These are phyloP conservation scores for Aldabrachelys gigantea DNA, from an alignment of 2,113 vertebrate genomes.

Conservation along the genomic window DNA sequence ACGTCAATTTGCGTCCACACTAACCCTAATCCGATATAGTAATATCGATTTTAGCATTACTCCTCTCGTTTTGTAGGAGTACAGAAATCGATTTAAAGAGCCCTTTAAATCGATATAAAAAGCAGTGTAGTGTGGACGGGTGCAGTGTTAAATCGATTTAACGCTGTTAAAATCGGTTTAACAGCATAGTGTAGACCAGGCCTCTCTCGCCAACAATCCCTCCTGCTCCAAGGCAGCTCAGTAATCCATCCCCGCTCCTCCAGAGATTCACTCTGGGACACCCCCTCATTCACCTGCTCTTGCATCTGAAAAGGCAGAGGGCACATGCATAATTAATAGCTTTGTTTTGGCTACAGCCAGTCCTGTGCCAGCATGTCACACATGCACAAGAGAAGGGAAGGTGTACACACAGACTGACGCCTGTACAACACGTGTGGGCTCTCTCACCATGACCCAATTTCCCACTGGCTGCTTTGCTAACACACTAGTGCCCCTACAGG, in stretches of 20 bases:
- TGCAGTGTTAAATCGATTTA: too few species aligned
- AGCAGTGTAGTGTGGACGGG: too few species aligned
- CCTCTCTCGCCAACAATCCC: fast-evolving
- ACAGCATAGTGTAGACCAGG: too few species aligned
- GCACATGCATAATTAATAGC: fast-evolving
- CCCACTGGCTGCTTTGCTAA: background rate
- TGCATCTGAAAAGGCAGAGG: background rate
- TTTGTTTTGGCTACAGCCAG: fast-evolving
- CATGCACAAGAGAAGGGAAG: fast-evolving
- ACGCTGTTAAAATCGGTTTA: too few species aligned
- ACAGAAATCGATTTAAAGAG: too few species aligned
- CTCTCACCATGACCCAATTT: background rate
- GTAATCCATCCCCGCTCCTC: background rate
- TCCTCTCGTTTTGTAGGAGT: too few species aligned
- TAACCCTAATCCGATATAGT: too few species aligned
- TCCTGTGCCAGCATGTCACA: background rate
- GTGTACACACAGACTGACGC: background rate
- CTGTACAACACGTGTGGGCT: fast-evolving
- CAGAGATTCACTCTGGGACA: background rate
- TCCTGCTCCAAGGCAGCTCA: background rate
- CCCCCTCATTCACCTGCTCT: background rate
- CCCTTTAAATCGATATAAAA: too few species aligned
- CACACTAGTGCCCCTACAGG: background rate
- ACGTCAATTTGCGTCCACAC: too few species aligned
- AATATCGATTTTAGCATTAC: too few species aligned